Conservation (phyloP, 2,888 invertebrate species). For the Tenthredo distinguenda region DNA sequence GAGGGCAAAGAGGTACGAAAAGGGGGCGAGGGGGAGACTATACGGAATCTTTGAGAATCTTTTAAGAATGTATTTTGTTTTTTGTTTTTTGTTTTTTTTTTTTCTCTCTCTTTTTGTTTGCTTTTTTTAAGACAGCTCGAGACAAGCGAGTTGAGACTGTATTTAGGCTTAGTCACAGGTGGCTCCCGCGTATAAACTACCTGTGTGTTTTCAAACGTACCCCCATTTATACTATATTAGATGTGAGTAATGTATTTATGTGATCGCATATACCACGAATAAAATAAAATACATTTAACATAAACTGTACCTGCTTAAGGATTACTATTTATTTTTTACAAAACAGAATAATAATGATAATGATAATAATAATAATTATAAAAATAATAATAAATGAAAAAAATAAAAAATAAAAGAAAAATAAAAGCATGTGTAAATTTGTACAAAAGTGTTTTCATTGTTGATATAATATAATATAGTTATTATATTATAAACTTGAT, state of each 20-base stretch:
- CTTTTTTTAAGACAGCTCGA: conserved; percentile 33
- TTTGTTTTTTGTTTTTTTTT: not conserved
- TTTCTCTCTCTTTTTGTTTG: not conserved
- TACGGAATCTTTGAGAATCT: conserved; percentile 28
- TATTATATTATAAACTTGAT: conserved; percentile 62
- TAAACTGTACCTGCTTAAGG: conserved; percentile 75
- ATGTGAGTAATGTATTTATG: conserved; percentile 51
- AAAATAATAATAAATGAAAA: conserved; percentile 13
- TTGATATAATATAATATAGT: conserved; percentile 28
- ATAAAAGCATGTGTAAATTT: conserved; percentile 60
- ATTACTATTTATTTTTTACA: conserved; percentile 74
- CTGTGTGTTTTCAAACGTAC: conserved; percentile 48
- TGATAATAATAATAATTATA: conserved; percentile 35
- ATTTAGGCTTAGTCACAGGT: conserved; percentile 61
- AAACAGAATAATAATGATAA: conserved; percentile 52
- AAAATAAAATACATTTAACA: conserved; percentile 41
- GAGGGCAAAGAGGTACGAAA: not conserved
- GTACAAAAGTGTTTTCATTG: conserved; percentile 57
- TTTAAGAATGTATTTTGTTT: conserved; percentile 5
- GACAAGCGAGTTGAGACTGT: conserved; percentile 61
- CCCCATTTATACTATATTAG: conserved; percentile 5
- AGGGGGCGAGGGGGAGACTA: conserved; percentile 3
- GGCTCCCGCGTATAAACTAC: conserved; percentile 26
- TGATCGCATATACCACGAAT: conserved; percentile 64
- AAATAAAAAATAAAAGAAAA: not conserved